Conservation (phyloP, 2,113 vertebrate genomes). For the Jaculus jaculus region DNA sequence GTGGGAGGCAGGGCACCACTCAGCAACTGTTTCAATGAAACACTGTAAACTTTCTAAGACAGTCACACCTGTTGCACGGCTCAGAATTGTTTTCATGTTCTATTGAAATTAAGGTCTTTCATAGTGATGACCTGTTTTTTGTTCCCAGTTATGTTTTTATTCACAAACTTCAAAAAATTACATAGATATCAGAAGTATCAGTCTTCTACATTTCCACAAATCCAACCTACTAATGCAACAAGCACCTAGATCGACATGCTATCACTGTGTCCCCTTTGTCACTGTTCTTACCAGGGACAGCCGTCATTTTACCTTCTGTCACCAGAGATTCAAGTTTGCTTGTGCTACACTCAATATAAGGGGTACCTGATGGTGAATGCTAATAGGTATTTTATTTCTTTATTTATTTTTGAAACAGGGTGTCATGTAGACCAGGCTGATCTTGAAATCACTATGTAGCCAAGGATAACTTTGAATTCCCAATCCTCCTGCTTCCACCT, state of each 20-base stretch:
- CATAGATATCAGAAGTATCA: background rate
- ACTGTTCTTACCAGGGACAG: background rate
- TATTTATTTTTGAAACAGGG: too few relatives aligned
- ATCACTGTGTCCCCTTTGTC: background rate
- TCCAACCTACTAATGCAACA: background rate
- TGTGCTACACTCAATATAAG: background rate
- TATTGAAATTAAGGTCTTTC: background rate
- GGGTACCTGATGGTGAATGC: background rate
- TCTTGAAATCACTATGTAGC: too few relatives aligned
- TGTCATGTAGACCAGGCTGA: too few relatives aligned
- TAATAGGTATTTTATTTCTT: too few relatives aligned
- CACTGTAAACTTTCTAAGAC: background rate
- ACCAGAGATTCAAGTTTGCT: background rate
- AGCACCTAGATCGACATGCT: background rate
- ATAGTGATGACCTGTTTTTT: background rate
- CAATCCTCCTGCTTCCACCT: too few relatives aligned
- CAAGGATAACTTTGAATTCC: too few relatives aligned
- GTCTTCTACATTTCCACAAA: background rate
- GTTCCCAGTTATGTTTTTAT: background rate
- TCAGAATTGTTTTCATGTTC: background rate
- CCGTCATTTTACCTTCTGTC: background rate
- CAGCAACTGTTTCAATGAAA: background rate
- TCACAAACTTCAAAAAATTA: background rate
- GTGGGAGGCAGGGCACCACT: background rate
- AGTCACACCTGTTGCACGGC: background rate